phyloP scores from a whole-genome alignment of 1,140 invertebrate species.

The Danaus plexippus region DNA sequence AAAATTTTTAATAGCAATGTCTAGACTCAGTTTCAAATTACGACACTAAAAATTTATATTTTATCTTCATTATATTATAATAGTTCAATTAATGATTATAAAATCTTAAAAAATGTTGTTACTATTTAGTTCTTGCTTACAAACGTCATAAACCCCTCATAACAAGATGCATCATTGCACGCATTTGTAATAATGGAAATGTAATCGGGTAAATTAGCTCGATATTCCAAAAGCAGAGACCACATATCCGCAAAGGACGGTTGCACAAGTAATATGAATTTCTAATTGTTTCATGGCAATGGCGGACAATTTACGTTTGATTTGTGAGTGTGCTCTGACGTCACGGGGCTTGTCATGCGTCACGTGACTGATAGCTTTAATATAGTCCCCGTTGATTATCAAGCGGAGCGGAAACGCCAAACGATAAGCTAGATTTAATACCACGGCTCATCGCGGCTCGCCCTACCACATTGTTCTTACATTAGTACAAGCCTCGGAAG shows the following conservation, averaged over 20 bases:
- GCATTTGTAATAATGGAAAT: too few relatives aligned
- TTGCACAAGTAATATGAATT: slow-evolving; percentile 30
- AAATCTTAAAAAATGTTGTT: too few relatives aligned
- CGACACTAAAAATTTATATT: background rate
- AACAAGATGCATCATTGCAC: too few relatives aligned
- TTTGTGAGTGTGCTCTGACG: slow-evolving; percentile 45
- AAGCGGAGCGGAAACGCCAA: slow-evolving; percentile 57
- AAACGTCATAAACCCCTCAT: too few relatives aligned
- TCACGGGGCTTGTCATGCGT: slow-evolving; percentile 50
- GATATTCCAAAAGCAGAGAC: slow-evolving; percentile 1
- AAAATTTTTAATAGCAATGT: slow-evolving; percentile 24
- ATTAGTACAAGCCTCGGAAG: slow-evolving; percentile 20
- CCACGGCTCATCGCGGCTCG: slow-evolving; percentile 50
- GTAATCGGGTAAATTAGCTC: too few relatives aligned
- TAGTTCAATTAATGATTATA: too few relatives aligned
- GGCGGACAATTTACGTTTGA: slow-evolving; percentile 39
- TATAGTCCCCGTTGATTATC: slow-evolving; percentile 66
- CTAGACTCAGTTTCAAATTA: slow-evolving; percentile 17
- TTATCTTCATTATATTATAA: too few relatives aligned
- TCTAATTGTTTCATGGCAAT: slow-evolving; percentile 31
- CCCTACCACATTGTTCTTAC: slow-evolving; percentile 33
- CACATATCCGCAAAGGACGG: background rate
- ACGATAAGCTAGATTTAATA: slow-evolving; percentile 70
- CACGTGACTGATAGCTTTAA: slow-evolving; percentile 66
- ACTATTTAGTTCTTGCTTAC: too few relatives aligned